phyloP scores from a whole-genome alignment of 1,140 invertebrate species.

The Zophobas atratus region DNA sequence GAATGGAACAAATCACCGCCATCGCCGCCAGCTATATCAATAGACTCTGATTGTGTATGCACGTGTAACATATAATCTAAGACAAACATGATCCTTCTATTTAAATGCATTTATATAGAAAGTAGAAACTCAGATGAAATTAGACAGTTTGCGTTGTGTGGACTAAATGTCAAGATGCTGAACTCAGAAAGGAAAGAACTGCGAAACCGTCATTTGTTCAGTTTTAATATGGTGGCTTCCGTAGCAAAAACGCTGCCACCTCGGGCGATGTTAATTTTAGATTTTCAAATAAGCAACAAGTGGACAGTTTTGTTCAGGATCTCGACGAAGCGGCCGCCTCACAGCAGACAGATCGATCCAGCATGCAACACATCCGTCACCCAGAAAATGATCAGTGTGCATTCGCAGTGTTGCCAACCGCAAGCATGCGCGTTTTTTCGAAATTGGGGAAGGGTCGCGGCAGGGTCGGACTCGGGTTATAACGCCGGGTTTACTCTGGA shows the following conservation, averaged over 20 bases:
- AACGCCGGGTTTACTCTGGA: not conserved
- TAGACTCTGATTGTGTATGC: constrained; percentile 16
- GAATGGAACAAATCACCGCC: constrained; percentile 22
- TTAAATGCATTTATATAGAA: constrained; percentile 18
- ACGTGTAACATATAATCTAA: constrained; percentile 26
- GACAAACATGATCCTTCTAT: constrained; percentile 15
- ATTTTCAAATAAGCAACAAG: constrained; percentile 46
- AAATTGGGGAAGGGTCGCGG: not conserved
- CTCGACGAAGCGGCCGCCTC: constrained; percentile 21
- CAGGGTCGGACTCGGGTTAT: not conserved
- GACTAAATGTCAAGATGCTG: constrained; percentile 4
- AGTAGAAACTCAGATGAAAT: constrained; percentile 1
- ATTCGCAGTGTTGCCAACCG: constrained; percentile 19
- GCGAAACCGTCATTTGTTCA: not conserved
- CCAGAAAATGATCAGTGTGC: constrained; percentile 6
- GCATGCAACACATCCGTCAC: constrained; percentile 46
- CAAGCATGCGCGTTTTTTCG: not conserved
- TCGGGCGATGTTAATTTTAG: constrained; percentile 24
- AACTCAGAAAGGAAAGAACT: not conserved
- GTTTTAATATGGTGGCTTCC: not conserved
- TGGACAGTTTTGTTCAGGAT: constrained; percentile 31
- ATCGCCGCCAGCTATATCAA: constrained; percentile 16
- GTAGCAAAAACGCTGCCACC: not conserved
- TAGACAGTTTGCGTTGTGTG: not conserved
- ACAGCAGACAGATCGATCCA: constrained; percentile 42